Evolutionary conservation across 1,140 invertebrate genomes (phyloP).

Genomic region (Uloborus diversus): DNA sequence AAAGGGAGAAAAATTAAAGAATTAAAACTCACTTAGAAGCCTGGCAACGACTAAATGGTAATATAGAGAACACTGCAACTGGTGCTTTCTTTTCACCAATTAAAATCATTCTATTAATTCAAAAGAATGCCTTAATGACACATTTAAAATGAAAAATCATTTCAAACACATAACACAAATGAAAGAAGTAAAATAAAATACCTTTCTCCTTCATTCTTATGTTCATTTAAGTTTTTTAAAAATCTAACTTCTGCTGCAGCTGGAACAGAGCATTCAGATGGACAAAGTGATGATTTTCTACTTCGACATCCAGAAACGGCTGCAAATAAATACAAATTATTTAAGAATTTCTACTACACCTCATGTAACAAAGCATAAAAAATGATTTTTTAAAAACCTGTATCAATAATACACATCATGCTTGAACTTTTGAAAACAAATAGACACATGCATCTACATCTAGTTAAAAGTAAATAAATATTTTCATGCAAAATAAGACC

Average conservation of each 20-base stretch:
- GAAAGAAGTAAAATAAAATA: conserved; percentile 20
- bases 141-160: neutral
- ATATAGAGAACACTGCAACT: conserved; percentile 21
- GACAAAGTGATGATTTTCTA: conserved; percentile 60
- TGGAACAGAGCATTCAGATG: conserved; percentile 65
- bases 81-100: conserved; percentile 34
- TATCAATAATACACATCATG: no score
- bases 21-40: conserved; percentile 21
- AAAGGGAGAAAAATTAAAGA: no score
- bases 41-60: conserved; percentile 21
- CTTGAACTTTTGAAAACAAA: no score
- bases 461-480: no score
- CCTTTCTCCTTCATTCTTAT: conserved; percentile 75
- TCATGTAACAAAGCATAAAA: no score
- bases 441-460: no score
- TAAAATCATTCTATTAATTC: conserved; percentile 36
- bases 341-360: no score
- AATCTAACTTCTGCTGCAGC: conserved; percentile 68
- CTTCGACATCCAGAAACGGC: conserved; percentile 26
- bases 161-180: neutral
- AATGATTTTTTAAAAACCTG: no score
- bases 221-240: conserved; percentile 62
- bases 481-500: no score
- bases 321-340: no score
- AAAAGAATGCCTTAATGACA: no score